Evolutionary conservation across 1,140 invertebrate species (phyloP).

Genomic region (Tetramorium parvispinum): DNA sequence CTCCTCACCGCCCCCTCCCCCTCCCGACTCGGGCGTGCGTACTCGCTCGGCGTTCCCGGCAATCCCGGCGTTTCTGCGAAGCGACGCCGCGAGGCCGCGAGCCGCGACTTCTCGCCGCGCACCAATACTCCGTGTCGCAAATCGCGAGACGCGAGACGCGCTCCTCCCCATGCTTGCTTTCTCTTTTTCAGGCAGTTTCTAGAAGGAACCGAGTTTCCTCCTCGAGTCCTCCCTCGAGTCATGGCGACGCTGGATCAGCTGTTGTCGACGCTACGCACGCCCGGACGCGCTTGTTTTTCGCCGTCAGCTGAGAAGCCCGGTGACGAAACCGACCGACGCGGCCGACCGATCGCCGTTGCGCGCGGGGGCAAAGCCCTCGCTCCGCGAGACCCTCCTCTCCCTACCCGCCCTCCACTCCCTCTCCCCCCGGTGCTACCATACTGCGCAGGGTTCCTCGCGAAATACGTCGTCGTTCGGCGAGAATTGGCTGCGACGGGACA

Average conservation of each 20-base stretch:
- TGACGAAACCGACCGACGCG: constrained; percentile 71
- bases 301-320: constrained; percentile 73
- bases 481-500: accelerated
- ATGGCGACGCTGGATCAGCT: constrained; percentile 63
- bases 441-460: constrained; percentile 56
- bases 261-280: constrained; percentile 50
- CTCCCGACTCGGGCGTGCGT: constrained; percentile 40
- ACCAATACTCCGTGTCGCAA: too few species aligned
- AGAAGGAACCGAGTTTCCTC: too few species aligned
- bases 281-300: constrained; percentile 66
- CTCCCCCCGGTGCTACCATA: constrained; percentile 46
- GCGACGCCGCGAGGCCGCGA: constrained; percentile 32
- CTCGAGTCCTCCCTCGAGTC: too few species aligned
- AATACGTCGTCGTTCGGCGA: constrained; percentile 43
- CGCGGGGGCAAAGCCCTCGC: constrained; percentile 58
- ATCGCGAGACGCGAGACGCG: too few species aligned
- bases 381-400: constrained; percentile 36
- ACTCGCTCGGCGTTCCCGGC: constrained; percentile 64
- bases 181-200: too few species aligned
- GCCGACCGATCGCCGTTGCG: constrained; percentile 34
- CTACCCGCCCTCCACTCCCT: neutral
- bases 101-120: neutral
- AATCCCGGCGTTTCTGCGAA: constrained; percentile 54
- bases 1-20: neutral
- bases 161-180: too few species aligned